phyloP scores from a whole-genome alignment of 1,140 invertebrate species.

The Aphelenchoides avenae region DNA sequence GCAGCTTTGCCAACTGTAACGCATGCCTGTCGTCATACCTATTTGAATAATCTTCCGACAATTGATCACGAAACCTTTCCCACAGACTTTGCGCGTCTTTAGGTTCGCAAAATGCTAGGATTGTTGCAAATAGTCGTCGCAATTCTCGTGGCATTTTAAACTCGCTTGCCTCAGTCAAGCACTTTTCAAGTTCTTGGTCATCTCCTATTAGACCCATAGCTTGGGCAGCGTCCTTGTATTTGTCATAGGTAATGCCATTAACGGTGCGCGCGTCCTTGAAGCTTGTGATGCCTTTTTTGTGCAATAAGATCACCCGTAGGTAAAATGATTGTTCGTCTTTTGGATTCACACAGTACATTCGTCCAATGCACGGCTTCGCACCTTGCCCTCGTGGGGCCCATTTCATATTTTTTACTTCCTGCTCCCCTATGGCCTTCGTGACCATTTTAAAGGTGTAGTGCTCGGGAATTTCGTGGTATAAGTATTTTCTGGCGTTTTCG shows the following conservation, averaged over 20 bases:
- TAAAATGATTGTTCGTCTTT: slow-evolving; percentile 10
- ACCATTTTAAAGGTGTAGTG: slow-evolving; percentile 6
- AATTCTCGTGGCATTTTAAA: slow-evolving; percentile 17
- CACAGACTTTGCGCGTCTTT: background rate
- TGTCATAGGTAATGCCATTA: slow-evolving; percentile 4
- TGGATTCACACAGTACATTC: slow-evolving; percentile 7
- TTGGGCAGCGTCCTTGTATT: slow-evolving; percentile 24
- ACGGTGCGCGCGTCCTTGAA: slow-evolving; percentile 1
- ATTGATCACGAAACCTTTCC: background rate
- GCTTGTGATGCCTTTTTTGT: slow-evolving; percentile 4
- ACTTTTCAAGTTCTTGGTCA: slow-evolving; percentile 24
- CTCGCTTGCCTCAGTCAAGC: slow-evolving; percentile 8
- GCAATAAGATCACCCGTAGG: slow-evolving; percentile 1
- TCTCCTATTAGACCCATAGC: slow-evolving; percentile 3
- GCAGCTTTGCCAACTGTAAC: too few relatives aligned
- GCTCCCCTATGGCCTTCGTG: background rate
- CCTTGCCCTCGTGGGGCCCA: background rate
- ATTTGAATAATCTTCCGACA: slow-evolving; percentile 15
- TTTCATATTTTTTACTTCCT: background rate
- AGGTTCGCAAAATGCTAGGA: slow-evolving; percentile 4
- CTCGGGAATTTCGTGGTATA: slow-evolving; percentile 11
- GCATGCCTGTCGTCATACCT: too few relatives aligned
- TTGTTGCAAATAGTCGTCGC: slow-evolving; percentile 22
- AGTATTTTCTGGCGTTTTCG: slow-evolving; percentile 4
- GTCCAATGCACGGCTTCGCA: background rate